Conservation (phyloP, 2,113 vertebrate genomes). For the Petaurus breviceps region DNA sequence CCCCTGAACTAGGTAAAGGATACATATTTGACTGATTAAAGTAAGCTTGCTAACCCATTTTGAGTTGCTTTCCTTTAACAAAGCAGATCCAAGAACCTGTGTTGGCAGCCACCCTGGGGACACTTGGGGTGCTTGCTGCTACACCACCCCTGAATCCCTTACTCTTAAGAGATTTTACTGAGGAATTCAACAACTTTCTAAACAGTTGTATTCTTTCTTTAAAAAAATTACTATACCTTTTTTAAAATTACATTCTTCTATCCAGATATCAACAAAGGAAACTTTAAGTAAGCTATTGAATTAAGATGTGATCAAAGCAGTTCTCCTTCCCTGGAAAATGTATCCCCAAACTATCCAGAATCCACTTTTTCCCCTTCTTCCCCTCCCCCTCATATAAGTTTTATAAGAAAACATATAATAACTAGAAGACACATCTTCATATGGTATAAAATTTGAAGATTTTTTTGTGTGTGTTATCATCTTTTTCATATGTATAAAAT, state of each 20-base stretch:
- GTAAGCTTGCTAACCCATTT: too few relatives aligned
- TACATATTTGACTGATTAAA: too few relatives aligned
- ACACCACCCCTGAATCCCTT: too few relatives aligned
- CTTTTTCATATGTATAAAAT: background rate
- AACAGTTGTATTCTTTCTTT: background rate
- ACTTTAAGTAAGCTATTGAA: background rate
- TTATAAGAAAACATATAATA: background rate
- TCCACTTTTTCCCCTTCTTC: background rate
- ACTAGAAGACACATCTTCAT: background rate
- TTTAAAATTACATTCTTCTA: background rate
- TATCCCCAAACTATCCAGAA: background rate
- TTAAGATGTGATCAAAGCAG: background rate
- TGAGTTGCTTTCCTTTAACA: too few relatives aligned
- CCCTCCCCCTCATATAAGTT: background rate
- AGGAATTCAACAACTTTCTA: background rate
- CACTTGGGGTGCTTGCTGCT: too few relatives aligned
- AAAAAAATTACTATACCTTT: background rate
- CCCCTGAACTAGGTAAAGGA: too few relatives aligned
- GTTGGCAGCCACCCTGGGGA: too few relatives aligned
- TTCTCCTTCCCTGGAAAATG: background rate
- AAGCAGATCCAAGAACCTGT: too few relatives aligned
- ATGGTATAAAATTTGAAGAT: background rate
- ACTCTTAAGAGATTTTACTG: background rate
- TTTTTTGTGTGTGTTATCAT: slow-evolving; percentile 1
- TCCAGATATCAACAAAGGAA: background rate